These are phyloP conservation scores for Willowsia nigromaculata DNA, from an alignment of 2,888 invertebrate species.

Conservation along the genomic window DNA sequence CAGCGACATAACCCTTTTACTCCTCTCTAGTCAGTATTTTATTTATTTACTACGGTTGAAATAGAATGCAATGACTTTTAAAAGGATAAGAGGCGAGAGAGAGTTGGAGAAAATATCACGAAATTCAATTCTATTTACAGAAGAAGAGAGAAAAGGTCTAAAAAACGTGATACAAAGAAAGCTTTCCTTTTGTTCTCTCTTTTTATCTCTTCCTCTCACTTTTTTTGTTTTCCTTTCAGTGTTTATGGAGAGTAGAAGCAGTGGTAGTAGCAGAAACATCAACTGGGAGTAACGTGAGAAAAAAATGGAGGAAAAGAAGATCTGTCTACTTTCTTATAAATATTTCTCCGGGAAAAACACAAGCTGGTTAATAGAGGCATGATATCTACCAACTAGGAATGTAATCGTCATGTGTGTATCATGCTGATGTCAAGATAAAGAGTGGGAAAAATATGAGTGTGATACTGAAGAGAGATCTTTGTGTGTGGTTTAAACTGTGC, in stretches of 20 bases:
- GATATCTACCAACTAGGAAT: slow-evolving; percentile 24
- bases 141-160: background rate
- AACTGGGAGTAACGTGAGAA: background rate
- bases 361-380: slow-evolving; percentile 26
- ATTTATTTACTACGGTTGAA: background rate
- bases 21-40: background rate
- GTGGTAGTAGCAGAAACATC: background rate
- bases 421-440: slow-evolving; percentile 12
- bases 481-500: background rate
- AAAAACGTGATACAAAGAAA: slow-evolving; percentile 19
- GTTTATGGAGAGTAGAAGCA: background rate
- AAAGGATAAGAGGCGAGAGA: background rate
- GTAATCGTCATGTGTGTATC: background rate
- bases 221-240: no score
- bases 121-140: slow-evolving; percentile 55
- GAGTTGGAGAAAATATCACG: slow-evolving; percentile 22
- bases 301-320: background rate
- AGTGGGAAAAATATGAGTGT: background rate
- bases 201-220: background rate
- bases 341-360: slow-evolving; percentile 23
- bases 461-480: background rate
- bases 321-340: slow-evolving; percentile 11
- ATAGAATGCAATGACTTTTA: background rate
- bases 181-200: background rate
- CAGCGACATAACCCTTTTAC: slow-evolving; percentile 50